Base-by-base conservation (phyloP, 2,113 vertebrate genomes). In the Perca flavescens region DNA sequence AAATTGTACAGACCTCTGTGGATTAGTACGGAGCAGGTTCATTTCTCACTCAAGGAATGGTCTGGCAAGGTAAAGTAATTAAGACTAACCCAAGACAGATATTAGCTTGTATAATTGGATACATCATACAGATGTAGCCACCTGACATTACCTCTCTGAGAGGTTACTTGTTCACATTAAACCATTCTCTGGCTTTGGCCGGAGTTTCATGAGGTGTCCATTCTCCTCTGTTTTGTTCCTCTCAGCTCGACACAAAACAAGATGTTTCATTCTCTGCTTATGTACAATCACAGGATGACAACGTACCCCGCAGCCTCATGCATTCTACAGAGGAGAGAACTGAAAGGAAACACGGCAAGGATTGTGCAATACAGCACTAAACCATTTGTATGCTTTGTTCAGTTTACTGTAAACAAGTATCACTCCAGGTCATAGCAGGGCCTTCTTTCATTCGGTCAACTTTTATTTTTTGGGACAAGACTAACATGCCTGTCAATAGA, bases 51-150 rank as follows among this genome's bases (percentile, higher is more conserved):
- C n/a, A 15, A 28, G 17, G n/a, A 52, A 58, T 64, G 40, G 12
- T 21, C 47, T 43, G 36, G 17, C 19, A 34, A 28, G 6, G 40
- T 81, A 15, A 63, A 58, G 43, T 75, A 77, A 80, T 89, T 82
- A 82, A 69, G 71, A 66, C 47, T 58, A 66, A 77, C 61, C 56
- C 14, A 56, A 46, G 56, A 81, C 5, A 57, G 47, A 69, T 34
- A 53, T 65, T 63, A 50, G 16, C 40, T 47, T 43, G 22, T 70
- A 43, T 62, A 82, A 85, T 43, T 82, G 52, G 71, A 80, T 28
- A 46, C 16, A 34, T 40, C 6, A 49, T 25, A 25, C 10, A 54
- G 50, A 49, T 61, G 36, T 67, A n/a, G 3, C 34, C 49, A 49
- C 49, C 40, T 56, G 63, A 79, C 46, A 47, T 86, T 63, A 76